Evolutionary conservation across 2,113 vertebrate species (phyloP), one percentile per base, ranked within the genome.

Genomic region (Polypterus bichir): DNA sequence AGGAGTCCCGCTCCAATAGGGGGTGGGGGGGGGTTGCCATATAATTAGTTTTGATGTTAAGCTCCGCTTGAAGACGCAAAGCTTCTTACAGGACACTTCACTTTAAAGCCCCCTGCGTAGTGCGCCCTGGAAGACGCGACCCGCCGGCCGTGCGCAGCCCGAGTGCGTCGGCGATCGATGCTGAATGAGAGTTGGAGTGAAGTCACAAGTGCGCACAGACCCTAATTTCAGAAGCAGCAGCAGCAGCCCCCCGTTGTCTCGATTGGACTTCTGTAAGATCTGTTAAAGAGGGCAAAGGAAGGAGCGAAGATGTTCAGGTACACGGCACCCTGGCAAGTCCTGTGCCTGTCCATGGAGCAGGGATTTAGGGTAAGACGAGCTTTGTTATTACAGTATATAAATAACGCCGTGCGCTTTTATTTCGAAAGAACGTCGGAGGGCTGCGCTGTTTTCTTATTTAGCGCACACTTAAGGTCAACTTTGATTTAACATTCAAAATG

Each of bases 31-130:
- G 65, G 57, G 54, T 65, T 57, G 63, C 27, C 65, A 71, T 63
- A 68, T 82, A 79, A 78, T 84, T 77, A 79, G 80, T 79, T 82
- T 81, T 84, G 80, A 86, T 59, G 71, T 73, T 84, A 83, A 86
- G 71, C 74, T 78, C 71, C 77, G 80, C 69, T 68, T 59, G 62
- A 71, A 73, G 59, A 61, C 68, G 73, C 64, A 77, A 77, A 78
- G 73, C 79, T 68, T 75, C 77, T 79, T 74, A 64, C 1, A 70
- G 69, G 71, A 64, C 75, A 83, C 77, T 75, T 77, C 78, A 69
- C 70, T 80, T 66, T 64, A 74, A 78, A 69, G 62, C 65, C 64
- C 61, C 0, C 57, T 59, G 57, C 69, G 69, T 56, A 55, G 46
- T 27, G 57, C 45, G 9, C 27, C 27, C 27, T 27, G 27, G 27